Conservation (phyloP, 2,888 invertebrate species). For the Petrophora chlorosata region DNA sequence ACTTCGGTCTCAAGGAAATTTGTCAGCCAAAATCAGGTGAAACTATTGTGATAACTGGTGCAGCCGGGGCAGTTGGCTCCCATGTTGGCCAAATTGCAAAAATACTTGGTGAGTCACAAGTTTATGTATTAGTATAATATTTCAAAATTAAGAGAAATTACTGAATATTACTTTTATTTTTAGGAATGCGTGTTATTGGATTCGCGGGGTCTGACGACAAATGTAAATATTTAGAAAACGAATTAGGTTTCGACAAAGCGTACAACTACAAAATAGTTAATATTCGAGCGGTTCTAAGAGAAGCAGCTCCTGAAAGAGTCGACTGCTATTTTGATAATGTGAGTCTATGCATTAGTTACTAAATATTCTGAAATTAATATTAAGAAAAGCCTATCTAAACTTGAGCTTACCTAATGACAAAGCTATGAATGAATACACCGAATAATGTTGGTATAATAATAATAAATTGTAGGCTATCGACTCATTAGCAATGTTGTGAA, state of each 20-base stretch:
- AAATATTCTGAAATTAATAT: too few relatives aligned
- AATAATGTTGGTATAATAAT: too few relatives aligned
- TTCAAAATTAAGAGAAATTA: background rate
- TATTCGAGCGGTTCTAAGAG: conserved; percentile 82
- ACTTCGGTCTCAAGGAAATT: conserved; percentile 88
- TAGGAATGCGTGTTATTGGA: conserved; percentile 76
- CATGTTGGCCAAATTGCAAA: conserved; percentile 92
- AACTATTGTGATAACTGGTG: conserved; percentile 88
- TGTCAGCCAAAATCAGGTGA: conserved; percentile 89
- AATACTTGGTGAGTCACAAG: conserved; percentile 76
- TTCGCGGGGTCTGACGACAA: conserved; percentile 89
- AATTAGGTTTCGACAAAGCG: conserved; percentile 87
- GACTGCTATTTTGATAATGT: conserved; percentile 93
- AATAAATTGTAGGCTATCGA: too few relatives aligned
- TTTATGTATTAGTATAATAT: too few relatives aligned
- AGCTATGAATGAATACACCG: too few relatives aligned
- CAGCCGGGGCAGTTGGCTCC: conserved; percentile 91
- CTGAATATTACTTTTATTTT: background rate
- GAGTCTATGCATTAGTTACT: conserved; percentile 45
- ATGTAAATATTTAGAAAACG: conserved; percentile 86
- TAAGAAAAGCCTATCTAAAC: too few relatives aligned
- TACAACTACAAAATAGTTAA: conserved; percentile 89
- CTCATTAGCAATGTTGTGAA: conserved; percentile 8
- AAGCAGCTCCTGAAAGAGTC: conserved; percentile 86
- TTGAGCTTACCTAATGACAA: too few relatives aligned